Base-by-base conservation (phyloP, 2,797 vertebrate genomes). In the Takifugu ocellatus region DNA sequence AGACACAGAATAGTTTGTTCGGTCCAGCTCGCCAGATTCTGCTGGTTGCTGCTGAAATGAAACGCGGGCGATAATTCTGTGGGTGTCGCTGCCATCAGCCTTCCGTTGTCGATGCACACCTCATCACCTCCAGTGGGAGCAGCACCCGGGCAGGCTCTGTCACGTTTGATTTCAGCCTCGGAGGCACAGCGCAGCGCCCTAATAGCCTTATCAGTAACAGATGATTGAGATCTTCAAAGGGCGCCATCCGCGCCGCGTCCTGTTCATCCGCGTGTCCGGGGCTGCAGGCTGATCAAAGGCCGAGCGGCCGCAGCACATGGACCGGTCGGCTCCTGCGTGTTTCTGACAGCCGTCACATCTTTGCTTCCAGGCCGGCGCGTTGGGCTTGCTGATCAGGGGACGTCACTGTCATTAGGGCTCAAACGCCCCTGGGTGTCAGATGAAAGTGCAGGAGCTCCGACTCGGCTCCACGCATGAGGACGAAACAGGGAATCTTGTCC, bases 171-270 rank as follows among this genome's bases (percentile, higher is more conserved):
- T 89, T 88, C 1, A 8, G 78, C 81, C 87, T 81, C 72, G 76
- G 81, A 86, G 84, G 81, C 82, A 88, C 83, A 84, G 84, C 83
- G 83, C 83, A 86, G 81, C 72, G 82, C 72, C 77, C 84, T 87
- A 89, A 89, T 87, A 86, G 84, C 81, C 79, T 86, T 84, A 91
- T 90, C 87, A 85, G 86, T 78, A 85, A 58, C 77, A 82, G 78
- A 89, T 84, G 88, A 91, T 87, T 84, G 86, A 89, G 83, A 90
- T 88, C 82, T 89, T 90, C 88, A 88, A 90, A 90, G 83, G 65
- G 68, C 68, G 75, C 54, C 70, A 75, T 88, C 84, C 83, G 84
- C 84, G 78, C 74, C 56, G 49, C 54, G 75, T 78, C 77, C 62
- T 69, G 72, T 68, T 82, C 83, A 74, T 80, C 82, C 75, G 70